Conservation (phyloP, 2,113 vertebrate genomes). For the Leptobrachium ailaonicum region DNA sequence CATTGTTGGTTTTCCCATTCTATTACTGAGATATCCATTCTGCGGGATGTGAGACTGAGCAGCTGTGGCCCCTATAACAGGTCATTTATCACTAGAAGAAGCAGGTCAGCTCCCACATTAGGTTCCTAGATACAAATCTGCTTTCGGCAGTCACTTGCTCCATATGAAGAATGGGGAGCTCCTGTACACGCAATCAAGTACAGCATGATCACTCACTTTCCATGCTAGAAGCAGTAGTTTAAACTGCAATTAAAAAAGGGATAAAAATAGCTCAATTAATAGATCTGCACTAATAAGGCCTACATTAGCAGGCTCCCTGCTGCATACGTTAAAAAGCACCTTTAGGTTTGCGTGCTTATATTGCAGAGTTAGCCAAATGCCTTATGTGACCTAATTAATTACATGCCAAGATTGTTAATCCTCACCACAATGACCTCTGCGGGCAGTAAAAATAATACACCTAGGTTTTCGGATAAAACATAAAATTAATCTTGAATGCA, state of each 20-base stretch:
- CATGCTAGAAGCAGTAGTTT: not conserved
- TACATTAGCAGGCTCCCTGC: conserved; percentile 19
- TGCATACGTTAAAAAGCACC: conserved; percentile 14
- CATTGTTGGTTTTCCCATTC: no score
- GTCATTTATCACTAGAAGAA: conserved; percentile 30
- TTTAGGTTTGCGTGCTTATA: conserved; percentile 19
- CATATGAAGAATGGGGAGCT: not conserved
- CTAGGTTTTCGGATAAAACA: no score
- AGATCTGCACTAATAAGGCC: conserved; percentile 1
- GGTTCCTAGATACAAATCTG: conserved; percentile 13
- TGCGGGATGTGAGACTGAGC: conserved; percentile 4
- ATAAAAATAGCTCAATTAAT: conserved; percentile 33
- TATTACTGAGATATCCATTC: no score
- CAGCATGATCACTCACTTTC: not conserved
- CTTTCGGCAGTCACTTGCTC: not conserved
- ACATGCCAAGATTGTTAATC: conserved; percentile 20
- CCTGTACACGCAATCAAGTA: not conserved
- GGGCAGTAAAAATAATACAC: not conserved
- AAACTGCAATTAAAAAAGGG: conserved; percentile 32
- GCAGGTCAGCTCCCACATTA: conserved; percentile 19
- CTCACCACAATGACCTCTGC: conserved; percentile 26
- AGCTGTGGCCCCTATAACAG: conserved; percentile 25
- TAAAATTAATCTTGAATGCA: no score
- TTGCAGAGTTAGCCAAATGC: conserved; percentile 25
- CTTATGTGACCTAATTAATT: conserved; percentile 36